phyloP scores from a whole-genome alignment of 1,140 invertebrate species.

The Homarus americanus region DNA sequence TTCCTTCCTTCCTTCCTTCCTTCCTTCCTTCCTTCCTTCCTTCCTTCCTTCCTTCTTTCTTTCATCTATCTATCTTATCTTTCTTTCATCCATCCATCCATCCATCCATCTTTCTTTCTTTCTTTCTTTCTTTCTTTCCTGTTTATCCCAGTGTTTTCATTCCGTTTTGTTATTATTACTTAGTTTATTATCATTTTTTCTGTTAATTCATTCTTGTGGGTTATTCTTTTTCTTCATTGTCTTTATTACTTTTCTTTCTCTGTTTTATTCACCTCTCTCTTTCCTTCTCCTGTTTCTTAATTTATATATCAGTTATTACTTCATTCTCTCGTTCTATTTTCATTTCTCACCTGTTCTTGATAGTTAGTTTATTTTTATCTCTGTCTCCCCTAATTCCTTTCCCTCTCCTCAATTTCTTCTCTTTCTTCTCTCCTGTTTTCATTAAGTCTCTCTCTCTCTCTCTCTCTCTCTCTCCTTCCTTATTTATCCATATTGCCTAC shows the following conservation, averaged over 20 bases:
- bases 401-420: too few species aligned
- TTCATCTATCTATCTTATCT: too few species aligned
- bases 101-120: too few species aligned
- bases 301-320: not conserved
- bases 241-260: not conserved
- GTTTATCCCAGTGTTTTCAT: not conserved
- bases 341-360: not conserved
- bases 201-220: not conserved
- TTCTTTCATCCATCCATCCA: too few species aligned
- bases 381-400: not conserved
- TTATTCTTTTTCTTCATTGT: too few species aligned
- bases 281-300: not conserved
- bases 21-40: conserved; percentile 10
- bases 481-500: too few species aligned
- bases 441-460: too few species aligned
- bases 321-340: not conserved
- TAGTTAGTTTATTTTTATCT: not conserved
- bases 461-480: too few species aligned
- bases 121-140: too few species aligned
- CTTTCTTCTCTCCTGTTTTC: too few species aligned
- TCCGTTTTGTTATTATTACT: not conserved
- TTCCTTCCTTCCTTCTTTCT: conserved; percentile 10
- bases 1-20: conserved; percentile 10
- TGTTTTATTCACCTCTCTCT: too few species aligned
- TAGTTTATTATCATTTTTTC: not conserved